Base-by-base conservation (phyloP, 2,113 vertebrate genomes). In the Pachyramphus minor region DNA sequence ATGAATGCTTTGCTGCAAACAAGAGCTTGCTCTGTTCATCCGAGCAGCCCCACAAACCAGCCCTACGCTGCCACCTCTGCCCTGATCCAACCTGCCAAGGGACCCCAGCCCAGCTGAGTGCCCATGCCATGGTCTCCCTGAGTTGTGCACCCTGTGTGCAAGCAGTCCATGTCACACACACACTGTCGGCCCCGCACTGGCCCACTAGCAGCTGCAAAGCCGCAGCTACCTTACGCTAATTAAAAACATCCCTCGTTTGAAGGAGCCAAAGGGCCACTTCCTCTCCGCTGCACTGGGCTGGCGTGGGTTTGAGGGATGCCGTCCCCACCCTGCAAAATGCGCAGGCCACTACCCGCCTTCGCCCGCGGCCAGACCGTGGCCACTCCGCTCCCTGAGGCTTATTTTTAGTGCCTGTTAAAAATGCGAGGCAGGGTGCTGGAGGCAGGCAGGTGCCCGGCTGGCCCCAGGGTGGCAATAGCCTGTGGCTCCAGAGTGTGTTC, bases 201-300 rank as follows among this genome's bases (percentile, higher is more conserved):
- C 37, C 74, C 7, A 2, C 56, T 62, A 1, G 0, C 91, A 90
- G 92, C 89, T 89, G 84, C 86, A 94, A 95, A 96, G 87, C 86
- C 19, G 0, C 92, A 93, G 77, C 27, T 87, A 96, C 92, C 93
- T 95, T 88, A 37, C 0, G 0, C 88, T 96, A 96, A 96, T 91
- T 93, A 91, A 96, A 97, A 96, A 82, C 91, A 95, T 84, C 69
- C 89, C 90, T 89, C 3, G 0, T 39, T 25, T 68, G 84, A 80
- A 89, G 53, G 75, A 94, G 79, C 75, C 72, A 52, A 81, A 95
- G 55, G 55, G 92, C 35, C 3, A 21, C 74, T 95, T 97, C 93
- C 81, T 84, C 72, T 77, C 72, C 3, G 0, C 47, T 13, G 21
- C 79, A 60, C 50, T 30, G 5, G 82, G 50, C 86, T 92, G 89